Evolutionary conservation across 2,888 invertebrate genomes (phyloP).

Genomic region (Drosophila mayaguana): DNA sequence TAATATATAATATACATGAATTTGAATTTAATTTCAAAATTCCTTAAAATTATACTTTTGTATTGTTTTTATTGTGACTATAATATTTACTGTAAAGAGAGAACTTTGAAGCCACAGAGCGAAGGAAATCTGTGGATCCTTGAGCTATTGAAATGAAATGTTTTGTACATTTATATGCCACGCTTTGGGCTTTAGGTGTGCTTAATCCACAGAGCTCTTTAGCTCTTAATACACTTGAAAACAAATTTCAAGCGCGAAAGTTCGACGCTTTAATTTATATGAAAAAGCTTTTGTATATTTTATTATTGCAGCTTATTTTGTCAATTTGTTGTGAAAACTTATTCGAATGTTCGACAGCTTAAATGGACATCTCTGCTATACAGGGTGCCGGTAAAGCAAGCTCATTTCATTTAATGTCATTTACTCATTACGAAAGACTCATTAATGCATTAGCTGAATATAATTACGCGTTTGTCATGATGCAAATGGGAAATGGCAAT

Average conservation of each 20-base stretch:
- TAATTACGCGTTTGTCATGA: background rate
- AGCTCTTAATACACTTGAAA: background rate
- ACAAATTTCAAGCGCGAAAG: constrained; percentile 2
- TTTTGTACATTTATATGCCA: background rate
- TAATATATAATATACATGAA: too few species aligned
- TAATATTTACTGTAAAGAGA: background rate
- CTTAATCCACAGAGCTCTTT: background rate
- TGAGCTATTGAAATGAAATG: background rate
- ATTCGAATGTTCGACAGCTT: background rate
- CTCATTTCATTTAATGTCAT: background rate
- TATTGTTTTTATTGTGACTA: background rate
- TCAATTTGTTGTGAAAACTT: constrained; percentile 9
- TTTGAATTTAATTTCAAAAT: background rate
- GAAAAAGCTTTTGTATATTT: background rate
- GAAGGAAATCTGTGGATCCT: background rate
- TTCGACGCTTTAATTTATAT: constrained; percentile 7
- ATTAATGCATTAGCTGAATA: background rate
- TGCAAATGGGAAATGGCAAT: constrained; percentile 27
- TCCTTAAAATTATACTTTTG: background rate
- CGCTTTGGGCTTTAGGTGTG: background rate
- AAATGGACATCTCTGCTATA: background rate
- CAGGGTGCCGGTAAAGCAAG: constrained; percentile 2
- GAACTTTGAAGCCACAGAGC: background rate
- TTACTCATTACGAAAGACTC: background rate
- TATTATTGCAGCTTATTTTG: background rate